phyloP scores from a whole-genome alignment of 2,888 invertebrate genomes.

The Sarcophaga subvicina region DNA sequence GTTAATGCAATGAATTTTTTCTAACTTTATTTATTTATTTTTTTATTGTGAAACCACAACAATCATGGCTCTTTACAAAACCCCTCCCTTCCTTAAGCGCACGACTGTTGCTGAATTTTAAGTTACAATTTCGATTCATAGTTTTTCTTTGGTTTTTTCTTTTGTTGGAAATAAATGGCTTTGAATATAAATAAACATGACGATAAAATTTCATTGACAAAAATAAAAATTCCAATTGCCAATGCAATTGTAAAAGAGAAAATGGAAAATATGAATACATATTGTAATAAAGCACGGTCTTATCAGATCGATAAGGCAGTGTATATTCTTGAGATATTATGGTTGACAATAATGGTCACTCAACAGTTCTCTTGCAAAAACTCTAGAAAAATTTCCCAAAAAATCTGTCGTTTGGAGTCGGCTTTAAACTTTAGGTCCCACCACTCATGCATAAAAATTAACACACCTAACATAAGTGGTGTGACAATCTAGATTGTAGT shows the following conservation, averaged over 20 bases:
- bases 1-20: not conserved
- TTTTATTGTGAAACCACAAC: constrained; percentile 42
- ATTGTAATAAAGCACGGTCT: not conserved
- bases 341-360: no score
- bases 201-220: no score
- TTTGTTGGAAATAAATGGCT: constrained; percentile 8
- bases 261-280: not conserved
- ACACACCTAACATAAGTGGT: no score
- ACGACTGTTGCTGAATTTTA: constrained; percentile 5
- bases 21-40: not conserved
- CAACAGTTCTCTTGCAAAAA: no score
- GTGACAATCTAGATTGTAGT: no score
- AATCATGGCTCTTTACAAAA: constrained; percentile 31
- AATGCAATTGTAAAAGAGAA: not conserved
- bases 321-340: no score
- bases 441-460: no score
- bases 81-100: not conserved
- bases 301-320: no score
- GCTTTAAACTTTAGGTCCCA: no score
- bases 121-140: not conserved
- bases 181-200: constrained; percentile 14
- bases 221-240: not conserved
- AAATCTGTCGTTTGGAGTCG: no score
- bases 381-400: no score
- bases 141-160: not conserved